phyloP scores from a whole-genome alignment of 35 echinoderm and acorn worm genomes.

The Diadema setosum region DNA sequence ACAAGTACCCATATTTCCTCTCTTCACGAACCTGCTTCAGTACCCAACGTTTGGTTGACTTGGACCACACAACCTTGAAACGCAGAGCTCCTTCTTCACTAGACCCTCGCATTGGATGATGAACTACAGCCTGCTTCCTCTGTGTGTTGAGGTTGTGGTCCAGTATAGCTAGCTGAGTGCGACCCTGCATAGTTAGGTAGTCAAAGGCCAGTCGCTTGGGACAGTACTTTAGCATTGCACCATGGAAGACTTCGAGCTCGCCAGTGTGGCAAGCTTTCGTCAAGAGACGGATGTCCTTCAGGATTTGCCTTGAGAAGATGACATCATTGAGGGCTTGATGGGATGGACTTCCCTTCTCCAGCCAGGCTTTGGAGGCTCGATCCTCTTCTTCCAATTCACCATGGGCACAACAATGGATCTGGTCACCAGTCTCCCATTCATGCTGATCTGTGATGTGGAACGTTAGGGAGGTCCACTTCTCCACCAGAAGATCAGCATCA shows the following conservation, averaged over 20 bases:
- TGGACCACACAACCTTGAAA: no score
- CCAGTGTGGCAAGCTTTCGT: slow-evolving; percentile 15
- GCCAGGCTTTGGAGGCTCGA: background rate
- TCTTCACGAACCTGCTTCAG: no score
- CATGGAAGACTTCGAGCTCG: slow-evolving; percentile 3
- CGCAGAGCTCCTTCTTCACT: no score
- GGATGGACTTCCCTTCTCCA: background rate
- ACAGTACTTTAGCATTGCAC: slow-evolving; percentile 23
- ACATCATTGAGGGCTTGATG: background rate
- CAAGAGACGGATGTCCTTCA: background rate
- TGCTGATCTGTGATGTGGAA: slow-evolving; percentile 5
- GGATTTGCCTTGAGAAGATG: background rate
- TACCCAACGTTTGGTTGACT: no score
- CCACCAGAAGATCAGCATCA: background rate
- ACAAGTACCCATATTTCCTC: no score
- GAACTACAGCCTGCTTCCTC: slow-evolving; percentile 36
- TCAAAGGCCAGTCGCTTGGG: slow-evolving; percentile 26
- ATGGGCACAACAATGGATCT: background rate
- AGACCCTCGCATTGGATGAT: no score
- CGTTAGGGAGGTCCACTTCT: slow-evolving; percentile 13
- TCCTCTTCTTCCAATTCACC: background rate
- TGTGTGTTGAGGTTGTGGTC: slow-evolving; percentile 36
- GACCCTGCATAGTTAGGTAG: background rate
- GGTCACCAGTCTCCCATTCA: background rate
- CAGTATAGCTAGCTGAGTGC: slow-evolving; percentile 10